phyloP scores from a whole-genome alignment of 2,113 vertebrate genomes.

The Emydura subglobosa region DNA sequence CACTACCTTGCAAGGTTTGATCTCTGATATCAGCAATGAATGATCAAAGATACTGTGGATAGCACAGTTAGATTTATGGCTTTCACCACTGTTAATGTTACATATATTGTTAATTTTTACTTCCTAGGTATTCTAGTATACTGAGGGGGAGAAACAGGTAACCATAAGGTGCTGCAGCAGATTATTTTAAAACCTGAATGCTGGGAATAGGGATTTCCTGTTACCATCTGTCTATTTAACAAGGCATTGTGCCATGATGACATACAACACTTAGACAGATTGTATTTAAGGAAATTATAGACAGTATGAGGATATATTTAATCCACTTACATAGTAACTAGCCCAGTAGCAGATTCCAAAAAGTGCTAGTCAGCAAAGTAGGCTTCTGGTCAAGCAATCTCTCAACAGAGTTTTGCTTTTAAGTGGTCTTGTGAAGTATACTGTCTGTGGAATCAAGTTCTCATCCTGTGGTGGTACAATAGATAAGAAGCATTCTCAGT shows the following conservation, averaged over 20 bases:
- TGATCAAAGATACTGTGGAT: fast-evolving
- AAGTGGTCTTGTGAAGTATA: background rate
- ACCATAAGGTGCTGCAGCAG: background rate
- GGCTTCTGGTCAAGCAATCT: background rate
- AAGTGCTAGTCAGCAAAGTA: background rate
- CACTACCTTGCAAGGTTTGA: fast-evolving
- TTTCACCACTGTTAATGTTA: background rate
- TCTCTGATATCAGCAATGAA: background rate
- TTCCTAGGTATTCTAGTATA: background rate
- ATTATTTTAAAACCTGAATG: background rate
- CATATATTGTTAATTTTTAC: background rate
- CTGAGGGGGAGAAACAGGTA: background rate
- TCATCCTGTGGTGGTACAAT: background rate
- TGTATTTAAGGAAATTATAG: background rate
- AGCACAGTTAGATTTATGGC: background rate
- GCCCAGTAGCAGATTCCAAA: background rate
- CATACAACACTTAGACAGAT: background rate
- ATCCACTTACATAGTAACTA: background rate
- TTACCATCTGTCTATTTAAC: background rate
- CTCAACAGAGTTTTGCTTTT: background rate
- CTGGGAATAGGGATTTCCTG: background rate
- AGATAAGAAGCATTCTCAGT: background rate
- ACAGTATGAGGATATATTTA: background rate
- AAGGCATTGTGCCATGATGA: background rate
- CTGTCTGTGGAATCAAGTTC: background rate